Evolutionary conservation across 2,888 invertebrate genomes (phyloP).

Genomic region (Hypomecis atomaria): DNA sequence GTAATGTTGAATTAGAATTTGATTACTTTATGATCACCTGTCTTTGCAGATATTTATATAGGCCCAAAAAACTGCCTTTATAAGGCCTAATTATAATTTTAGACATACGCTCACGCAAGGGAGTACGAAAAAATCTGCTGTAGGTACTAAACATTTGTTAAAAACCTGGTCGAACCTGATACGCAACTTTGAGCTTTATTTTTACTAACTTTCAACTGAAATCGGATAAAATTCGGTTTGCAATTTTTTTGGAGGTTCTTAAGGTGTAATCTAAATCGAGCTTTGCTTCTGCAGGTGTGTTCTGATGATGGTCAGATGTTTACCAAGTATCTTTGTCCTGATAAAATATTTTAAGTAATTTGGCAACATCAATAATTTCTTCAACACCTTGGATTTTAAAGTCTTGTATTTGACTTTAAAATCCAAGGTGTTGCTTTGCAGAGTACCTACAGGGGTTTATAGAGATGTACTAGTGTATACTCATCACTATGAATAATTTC

Average conservation of each 20-base stretch:
- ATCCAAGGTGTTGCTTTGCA: not conserved
- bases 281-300: slow-evolving; percentile 24
- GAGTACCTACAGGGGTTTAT: not conserved
- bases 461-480: too few relatives aligned
- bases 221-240: not conserved
- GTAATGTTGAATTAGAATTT: slow-evolving; percentile 21
- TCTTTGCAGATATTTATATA: slow-evolving; percentile 20
- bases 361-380: not conserved
- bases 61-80: slow-evolving; percentile 19
- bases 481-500: too few relatives aligned
- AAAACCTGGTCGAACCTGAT: not conserved
- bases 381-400: too few relatives aligned
- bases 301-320: slow-evolving; percentile 8
- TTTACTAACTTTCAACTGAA: not conserved
- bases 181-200: slow-evolving; percentile 8
- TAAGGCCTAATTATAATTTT: slow-evolving; percentile 27
- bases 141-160: not conserved
- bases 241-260: slow-evolving; percentile 6
- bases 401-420: too few relatives aligned
- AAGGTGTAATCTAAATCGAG: slow-evolving; percentile 27
- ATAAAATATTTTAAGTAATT: slow-evolving; percentile 1
- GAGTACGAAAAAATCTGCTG: slow-evolving; percentile 5
- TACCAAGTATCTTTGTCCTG: slow-evolving; percentile 13
- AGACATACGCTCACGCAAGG: slow-evolving; percentile 19
- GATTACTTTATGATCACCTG: slow-evolving; percentile 32